phyloP scores from a whole-genome alignment of 2,113 vertebrate genomes.

The Pterocles orientalis region DNA sequence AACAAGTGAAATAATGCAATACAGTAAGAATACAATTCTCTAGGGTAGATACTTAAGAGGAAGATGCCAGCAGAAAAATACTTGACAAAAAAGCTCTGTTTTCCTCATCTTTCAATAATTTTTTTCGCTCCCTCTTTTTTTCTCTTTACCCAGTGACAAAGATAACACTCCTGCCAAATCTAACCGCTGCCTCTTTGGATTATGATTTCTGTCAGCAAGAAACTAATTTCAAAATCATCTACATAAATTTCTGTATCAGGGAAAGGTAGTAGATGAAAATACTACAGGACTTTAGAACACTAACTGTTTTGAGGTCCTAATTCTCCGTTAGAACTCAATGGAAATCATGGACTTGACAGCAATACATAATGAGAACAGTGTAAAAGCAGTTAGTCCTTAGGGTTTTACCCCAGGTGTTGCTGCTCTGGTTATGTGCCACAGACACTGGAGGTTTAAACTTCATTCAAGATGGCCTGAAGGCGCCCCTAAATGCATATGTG shows the following conservation, averaged over 20 bases:
- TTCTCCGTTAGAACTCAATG: background rate
- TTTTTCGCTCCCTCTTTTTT: background rate
- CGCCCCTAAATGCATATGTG: background rate
- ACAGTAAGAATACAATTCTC: background rate
- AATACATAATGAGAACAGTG: background rate
- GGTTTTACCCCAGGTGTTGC: background rate
- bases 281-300: background rate
- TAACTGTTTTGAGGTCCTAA: background rate
- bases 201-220: background rate
- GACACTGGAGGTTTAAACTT: background rate
- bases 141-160: background rate
- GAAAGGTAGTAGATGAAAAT: background rate
- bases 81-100: background rate
- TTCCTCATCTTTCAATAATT: background rate
- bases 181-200: background rate
- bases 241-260: background rate
- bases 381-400: background rate
- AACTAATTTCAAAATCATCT: background rate
- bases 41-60: background rate
- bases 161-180: background rate
- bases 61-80: background rate
- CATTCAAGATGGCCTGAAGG: background rate
- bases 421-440: background rate
- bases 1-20: background rate
- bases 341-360: background rate